Evolutionary conservation across 1,140 invertebrate species (phyloP), one percentile per base, ranked within the genome.

Genomic region (Pseudomyrmex pallidus): DNA sequence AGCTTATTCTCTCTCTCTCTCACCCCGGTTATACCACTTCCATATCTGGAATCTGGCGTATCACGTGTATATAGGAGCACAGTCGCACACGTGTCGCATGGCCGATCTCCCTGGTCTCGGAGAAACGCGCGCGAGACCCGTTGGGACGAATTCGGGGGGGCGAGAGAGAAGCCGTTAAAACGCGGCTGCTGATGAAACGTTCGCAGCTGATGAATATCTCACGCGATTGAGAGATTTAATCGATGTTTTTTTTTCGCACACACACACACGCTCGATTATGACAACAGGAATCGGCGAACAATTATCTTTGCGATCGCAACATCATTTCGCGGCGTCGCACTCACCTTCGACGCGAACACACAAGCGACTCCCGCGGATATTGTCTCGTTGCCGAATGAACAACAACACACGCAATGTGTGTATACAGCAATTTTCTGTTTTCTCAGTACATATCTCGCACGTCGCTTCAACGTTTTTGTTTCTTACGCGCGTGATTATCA

Each of bases 1-100:
- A 88, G 72, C 83, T 87, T 90, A 87, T 90, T 89, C 80, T 5
- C 35, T 35, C 25, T 87, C 63, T 85, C 85, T 89, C 83, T 35
- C 25, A 84, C 77, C 77, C 85, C 84, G 59, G 68, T 56, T 74
- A 87, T 90, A 90, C 83, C 74, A 74, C 83, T 90, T 89, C 88
- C 88, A 90, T 89, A 89, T 64, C 78, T 83, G 88, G 85, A 89
- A 83, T 89, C 73, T 52, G 56, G 88, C 73, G 25, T 86, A 86
- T 10, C 46, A 20, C 59, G 25, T 74, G 72, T 50, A 80, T 73
- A 25, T 25, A 67, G 52, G 61, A 35, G 35, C 35, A 35, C 7
- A 35, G 7, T 35, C 50, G 17, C 56, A 46, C 83, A 48, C 66
- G 72, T 82, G 82, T 61, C 76, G 35, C 35, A 35, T 35, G 35